phyloP scores from a whole-genome alignment of 2,888 invertebrate genomes.

The Criorhina ranunculi region DNA sequence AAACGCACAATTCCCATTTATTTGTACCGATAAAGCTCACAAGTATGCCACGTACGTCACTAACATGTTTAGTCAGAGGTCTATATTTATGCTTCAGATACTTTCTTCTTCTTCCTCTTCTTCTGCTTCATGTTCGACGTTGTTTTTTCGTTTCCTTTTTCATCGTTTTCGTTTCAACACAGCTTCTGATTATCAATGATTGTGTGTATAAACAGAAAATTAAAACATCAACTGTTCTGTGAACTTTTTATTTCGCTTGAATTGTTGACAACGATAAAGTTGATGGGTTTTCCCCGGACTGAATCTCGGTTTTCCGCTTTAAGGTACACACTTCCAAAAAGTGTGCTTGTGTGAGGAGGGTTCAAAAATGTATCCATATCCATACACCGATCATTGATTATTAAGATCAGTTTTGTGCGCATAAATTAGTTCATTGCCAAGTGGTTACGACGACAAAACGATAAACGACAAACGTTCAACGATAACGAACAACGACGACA shows the following conservation, averaged over 20 bases:
- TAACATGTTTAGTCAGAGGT: slow-evolving; percentile 36
- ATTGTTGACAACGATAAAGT: slow-evolving; percentile 8
- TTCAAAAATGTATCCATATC: background rate
- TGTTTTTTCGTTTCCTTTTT: background rate
- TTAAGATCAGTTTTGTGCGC: slow-evolving; percentile 37
- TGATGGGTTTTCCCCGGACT: slow-evolving; percentile 5
- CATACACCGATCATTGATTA: slow-evolving; percentile 9
- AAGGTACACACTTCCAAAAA: background rate
- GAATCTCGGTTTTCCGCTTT: slow-evolving; percentile 18
- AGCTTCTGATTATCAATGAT: slow-evolving; percentile 5
- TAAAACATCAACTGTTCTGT: slow-evolving; percentile 20
- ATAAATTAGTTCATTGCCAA: slow-evolving; percentile 60
- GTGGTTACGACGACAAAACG: slow-evolving; percentile 15
- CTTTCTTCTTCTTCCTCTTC: slow-evolving; percentile 8
- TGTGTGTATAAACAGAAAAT: slow-evolving; percentile 25
- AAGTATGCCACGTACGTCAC: slow-evolving; percentile 41
- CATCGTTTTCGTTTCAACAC: too few species aligned
- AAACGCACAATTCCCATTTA: background rate
- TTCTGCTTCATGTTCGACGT: background rate
- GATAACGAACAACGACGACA: background rate
- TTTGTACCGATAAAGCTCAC: too few species aligned
- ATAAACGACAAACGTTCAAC: background rate
- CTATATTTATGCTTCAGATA: slow-evolving; percentile 8
- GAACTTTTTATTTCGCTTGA: slow-evolving; percentile 27
- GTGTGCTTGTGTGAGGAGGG: background rate